A percentile compares a stretch with the other conserved stretches of the same genome.
phyloP scores from a whole-genome alignment of 2,797 vertebrate species.

The Hapalemur alaotrensis region DNA sequence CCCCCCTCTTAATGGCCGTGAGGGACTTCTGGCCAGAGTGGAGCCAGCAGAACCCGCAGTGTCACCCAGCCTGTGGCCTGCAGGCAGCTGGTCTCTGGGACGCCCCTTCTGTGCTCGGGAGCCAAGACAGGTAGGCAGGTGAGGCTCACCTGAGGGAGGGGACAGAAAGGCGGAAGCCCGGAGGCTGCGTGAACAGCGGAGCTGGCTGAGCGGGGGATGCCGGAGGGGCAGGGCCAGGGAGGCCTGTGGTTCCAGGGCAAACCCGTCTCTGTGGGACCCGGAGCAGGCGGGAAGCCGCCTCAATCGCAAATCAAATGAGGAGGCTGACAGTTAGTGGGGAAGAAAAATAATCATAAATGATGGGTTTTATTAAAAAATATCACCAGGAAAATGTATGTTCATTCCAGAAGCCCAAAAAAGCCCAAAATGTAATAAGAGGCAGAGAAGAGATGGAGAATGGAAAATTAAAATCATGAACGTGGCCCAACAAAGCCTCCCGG shows the following conservation, averaged over 20 bases:
- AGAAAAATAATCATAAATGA: constrained; percentile 81
- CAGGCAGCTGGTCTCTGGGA: not conserved
- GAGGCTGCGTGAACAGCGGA: accelerated
- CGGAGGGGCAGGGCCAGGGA: accelerated
- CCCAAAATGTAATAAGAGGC: constrained; percentile 73
- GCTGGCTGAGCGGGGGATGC: not conserved
- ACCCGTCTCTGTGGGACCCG: not conserved
- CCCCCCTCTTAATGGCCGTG: not conserved
- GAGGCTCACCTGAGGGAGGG: not conserved
- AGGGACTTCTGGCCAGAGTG: accelerated
- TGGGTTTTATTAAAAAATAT: constrained; percentile 83
- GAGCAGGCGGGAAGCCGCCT: not conserved
- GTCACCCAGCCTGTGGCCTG: not conserved
- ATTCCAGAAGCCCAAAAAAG: constrained; percentile 63
- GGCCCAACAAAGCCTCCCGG: constrained; percentile 51
- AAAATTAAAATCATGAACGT: constrained; percentile 76
- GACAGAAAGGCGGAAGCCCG: accelerated
- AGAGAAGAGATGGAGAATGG: constrained; percentile 14
- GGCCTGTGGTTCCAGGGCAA: no score
- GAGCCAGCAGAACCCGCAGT: accelerated
- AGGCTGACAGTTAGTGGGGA: constrained; percentile 61
- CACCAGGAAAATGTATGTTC: constrained; percentile 70
- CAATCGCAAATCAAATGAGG: constrained; percentile 57
- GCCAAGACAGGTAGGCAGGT: not conserved
- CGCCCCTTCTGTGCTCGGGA: no score